These are phyloP conservation scores for Perca flavescens DNA, from an alignment of 2,113 vertebrate genomes.

Conservation along the genomic window DNA sequence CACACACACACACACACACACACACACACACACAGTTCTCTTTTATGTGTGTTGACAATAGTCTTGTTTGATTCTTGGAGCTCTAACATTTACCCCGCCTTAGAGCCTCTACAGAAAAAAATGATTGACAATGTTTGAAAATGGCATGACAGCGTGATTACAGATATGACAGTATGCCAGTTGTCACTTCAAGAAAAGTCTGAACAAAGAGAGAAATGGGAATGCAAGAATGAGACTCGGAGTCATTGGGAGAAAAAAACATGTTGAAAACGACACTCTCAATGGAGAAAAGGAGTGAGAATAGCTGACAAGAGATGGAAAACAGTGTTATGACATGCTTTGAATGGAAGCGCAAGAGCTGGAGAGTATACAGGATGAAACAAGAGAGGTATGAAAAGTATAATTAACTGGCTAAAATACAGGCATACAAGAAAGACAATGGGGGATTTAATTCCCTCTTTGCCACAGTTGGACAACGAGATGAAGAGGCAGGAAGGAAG, in stretches of 20 bases:
- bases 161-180: conserved; percentile 46
- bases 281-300: conserved; percentile 34
- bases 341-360: not conserved
- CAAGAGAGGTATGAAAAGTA: not conserved
- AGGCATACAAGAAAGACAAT: not conserved
- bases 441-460: not conserved
- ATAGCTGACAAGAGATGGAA: conserved; percentile 28
- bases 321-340: conserved; percentile 12
- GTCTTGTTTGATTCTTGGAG: conserved; percentile 31
- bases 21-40: too few species aligned
- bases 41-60: conserved; percentile 29
- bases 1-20: too few species aligned
- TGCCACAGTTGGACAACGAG: not conserved
- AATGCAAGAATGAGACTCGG: not conserved
- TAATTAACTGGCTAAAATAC: conserved; percentile 13
- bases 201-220: not conserved
- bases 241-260: conserved; percentile 1
- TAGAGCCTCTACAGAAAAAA: conserved; percentile 47
- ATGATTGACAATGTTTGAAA: conserved; percentile 75
- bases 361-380: not conserved
- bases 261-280: conserved; percentile 15
- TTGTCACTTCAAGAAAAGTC: conserved; percentile 33
- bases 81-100: conserved; percentile 42
- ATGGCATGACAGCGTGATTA: conserved; percentile 66
- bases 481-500: not conserved